Evolutionary conservation across 2,888 invertebrate species (phyloP).

Genomic region (Tetramorium bicarinatum): DNA sequence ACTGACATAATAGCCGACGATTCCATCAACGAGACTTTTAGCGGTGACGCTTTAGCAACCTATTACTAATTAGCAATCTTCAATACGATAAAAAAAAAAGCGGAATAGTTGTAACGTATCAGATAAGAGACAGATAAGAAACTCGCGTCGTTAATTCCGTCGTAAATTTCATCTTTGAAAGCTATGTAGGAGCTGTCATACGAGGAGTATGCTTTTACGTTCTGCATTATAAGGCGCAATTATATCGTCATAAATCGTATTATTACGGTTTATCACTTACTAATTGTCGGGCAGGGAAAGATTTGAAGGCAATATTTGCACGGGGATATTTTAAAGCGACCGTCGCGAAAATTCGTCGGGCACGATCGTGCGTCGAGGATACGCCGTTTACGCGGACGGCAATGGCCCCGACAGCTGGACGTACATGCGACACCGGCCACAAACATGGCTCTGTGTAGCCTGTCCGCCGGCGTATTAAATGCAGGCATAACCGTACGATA

Average conservation of each 20-base stretch:
- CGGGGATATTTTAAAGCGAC: background rate
- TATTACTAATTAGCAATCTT: background rate
- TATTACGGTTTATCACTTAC: background rate
- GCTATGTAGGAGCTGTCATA: background rate
- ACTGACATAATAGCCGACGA: background rate
- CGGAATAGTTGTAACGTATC: background rate
- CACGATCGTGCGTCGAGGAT: conserved; percentile 33
- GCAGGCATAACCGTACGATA: conserved; percentile 80
- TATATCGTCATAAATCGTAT: conserved; percentile 15
- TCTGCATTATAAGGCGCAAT: conserved; percentile 10
- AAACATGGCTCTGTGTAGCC: conserved; percentile 75
- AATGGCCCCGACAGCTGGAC: conserved; percentile 48
- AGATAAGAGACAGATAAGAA: background rate
- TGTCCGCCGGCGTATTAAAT: conserved; percentile 77
- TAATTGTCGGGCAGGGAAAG: background rate
- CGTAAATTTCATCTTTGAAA: background rate
- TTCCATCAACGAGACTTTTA: background rate
- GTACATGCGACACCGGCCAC: conserved; percentile 77
- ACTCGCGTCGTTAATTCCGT: conserved; percentile 11
- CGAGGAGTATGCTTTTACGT: background rate
- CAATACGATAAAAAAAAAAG: background rate
- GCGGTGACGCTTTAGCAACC: background rate
- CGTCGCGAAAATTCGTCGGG: conserved; percentile 9
- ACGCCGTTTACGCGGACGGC: conserved; percentile 65
- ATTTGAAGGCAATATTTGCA: background rate